Conservation (phyloP, 2,113 vertebrate species). For the Sisor rabdophorus region DNA sequence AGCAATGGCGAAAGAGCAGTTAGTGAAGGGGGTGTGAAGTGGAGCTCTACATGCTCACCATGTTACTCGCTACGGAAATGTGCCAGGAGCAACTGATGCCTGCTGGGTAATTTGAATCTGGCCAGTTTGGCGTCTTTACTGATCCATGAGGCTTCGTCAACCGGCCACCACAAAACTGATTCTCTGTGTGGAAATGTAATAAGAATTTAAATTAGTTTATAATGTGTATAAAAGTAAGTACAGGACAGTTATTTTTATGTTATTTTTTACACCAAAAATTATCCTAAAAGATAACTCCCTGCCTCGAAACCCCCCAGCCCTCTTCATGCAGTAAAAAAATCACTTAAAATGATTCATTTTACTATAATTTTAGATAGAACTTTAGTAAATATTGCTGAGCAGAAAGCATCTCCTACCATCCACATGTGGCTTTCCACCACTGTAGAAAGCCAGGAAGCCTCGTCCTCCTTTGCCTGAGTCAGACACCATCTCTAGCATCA, state of each 20-base stretch:
- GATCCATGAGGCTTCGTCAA: slow-evolving; percentile 80
- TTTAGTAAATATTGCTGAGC: slow-evolving; percentile 37
- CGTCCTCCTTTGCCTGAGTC: slow-evolving; percentile 75
- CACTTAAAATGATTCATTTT: too few relatives aligned
- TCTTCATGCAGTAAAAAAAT: too few relatives aligned
- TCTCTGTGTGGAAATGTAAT: slow-evolving; percentile 66
- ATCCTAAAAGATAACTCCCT: too few relatives aligned
- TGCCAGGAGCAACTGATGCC: slow-evolving; percentile 93
- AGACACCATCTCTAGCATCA: slow-evolving; percentile 81
- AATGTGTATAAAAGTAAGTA: neutral
- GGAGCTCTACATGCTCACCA: slow-evolving; percentile 63
- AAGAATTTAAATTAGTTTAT: neutral
- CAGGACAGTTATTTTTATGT: neutral
- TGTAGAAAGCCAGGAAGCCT: slow-evolving; percentile 81
- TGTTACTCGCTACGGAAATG: slow-evolving; percentile 77
- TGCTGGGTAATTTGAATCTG: slow-evolving; percentile 81
- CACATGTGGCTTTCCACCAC: slow-evolving; percentile 74
- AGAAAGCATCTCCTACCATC: slow-evolving; percentile 64
- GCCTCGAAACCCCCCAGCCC: too few relatives aligned
- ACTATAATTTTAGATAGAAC: too few relatives aligned
- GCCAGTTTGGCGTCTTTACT: slow-evolving; percentile 87
- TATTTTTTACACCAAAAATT: neutral
- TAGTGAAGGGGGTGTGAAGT: slow-evolving; percentile 21
- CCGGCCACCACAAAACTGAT: slow-evolving; percentile 85
- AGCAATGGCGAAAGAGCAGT: neutral